Base-by-base conservation (phyloP, 2,888 invertebrate genomes). In the Microctonus aethiopoides region DNA sequence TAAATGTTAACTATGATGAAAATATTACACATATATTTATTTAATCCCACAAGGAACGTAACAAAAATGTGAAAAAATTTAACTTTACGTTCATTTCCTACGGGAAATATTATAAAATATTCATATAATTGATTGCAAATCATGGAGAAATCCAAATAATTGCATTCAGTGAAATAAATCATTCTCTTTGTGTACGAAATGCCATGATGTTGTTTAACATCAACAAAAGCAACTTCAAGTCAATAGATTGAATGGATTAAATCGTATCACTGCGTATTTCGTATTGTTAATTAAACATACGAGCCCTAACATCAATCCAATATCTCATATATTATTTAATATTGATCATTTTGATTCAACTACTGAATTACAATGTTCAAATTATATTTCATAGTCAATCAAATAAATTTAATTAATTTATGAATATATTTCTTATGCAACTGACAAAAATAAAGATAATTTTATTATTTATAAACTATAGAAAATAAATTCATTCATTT, bases 1-100 rank as follows among this genome's bases (percentile, higher is more conserved):
- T 83, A 83, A 83, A 83, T 78, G 77, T 78, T 82, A 83, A 84
- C 82, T 83, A 84, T 84, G 83, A 84, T 80, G 81, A 80, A 84
- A 84, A 82, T 84, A 83, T 84, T 80, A 46, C 16, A 46, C 9
- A 7, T n/a, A 46, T 7, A 82, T 78, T 82, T 83, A 81, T 82
- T 84, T 82, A 24, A 13, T 24, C n/a, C 3, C 10, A 13, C 24
- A 3, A 54, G 10, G 26, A n/a, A 13, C 1, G 13, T 11, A 6
- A 54, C 7, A 54, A 54, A 10, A n/a, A 24, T 13, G n/a, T 24
- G 4, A 1, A 26, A 11, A 54, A 54, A 41, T 54, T 54, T 22
- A 0, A 11, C 26, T 1, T 22, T 22, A 54, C 10, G 26, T 54
- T 46, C 61, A 69, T 61, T 41, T 39, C 24, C 41, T 67, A 24